phyloP scores from a whole-genome alignment of 1,140 invertebrate genomes.

The Euschistus heros region DNA sequence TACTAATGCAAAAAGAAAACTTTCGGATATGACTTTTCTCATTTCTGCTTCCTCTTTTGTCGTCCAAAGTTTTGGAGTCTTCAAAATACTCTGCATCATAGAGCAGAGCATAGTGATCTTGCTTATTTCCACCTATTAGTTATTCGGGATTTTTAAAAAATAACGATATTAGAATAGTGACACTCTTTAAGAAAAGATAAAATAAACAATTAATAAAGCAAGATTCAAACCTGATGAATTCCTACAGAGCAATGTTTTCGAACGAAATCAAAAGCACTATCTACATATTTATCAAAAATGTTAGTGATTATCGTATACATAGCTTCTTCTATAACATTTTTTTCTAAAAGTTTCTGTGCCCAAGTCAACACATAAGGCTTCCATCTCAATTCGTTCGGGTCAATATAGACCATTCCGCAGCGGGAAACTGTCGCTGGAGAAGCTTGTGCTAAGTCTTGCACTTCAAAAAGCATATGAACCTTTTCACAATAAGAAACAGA shows the following conservation, averaged over 20 bases:
- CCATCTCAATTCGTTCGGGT: constrained; percentile 69
- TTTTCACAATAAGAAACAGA: constrained; percentile 30
- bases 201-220: too few species aligned
- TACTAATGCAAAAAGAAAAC: constrained; percentile 62
- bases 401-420: constrained; percentile 75
- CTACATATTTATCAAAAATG: constrained; percentile 51
- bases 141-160: not conserved
- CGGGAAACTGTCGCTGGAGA: constrained; percentile 80
- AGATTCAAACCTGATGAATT: constrained; percentile 46
- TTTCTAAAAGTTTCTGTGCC: constrained; percentile 48
- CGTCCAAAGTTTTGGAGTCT: constrained; percentile 38
- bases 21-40: constrained; percentile 53
- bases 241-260: constrained; percentile 49
- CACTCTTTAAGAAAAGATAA: too few species aligned
- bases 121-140: constrained; percentile 60
- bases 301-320: constrained; percentile 44
- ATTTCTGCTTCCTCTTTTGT: constrained; percentile 39
- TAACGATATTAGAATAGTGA: not conserved
- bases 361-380: constrained; percentile 69
- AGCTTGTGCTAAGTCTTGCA: constrained; percentile 72
- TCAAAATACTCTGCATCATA: constrained; percentile 56
- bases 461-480: constrained; percentile 80
- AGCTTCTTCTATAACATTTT: constrained; percentile 41
- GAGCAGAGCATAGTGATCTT: constrained; percentile 64
- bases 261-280: constrained; percentile 51